phyloP scores from a whole-genome alignment of 1,140 invertebrate genomes.

The Epicauta chinensis region DNA sequence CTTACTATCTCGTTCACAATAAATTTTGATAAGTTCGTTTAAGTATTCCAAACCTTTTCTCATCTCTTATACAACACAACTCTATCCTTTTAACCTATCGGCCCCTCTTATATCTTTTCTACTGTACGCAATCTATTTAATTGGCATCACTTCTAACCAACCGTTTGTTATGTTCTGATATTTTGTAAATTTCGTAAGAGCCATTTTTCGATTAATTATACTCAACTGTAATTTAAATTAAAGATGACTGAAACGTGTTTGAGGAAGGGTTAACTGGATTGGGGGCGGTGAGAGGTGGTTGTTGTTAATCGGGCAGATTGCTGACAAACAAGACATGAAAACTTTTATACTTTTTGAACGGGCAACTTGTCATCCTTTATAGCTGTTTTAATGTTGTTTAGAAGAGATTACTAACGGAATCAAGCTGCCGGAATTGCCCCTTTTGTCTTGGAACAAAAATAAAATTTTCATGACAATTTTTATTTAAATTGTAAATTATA shows the following conservation, averaged over 20 bases:
- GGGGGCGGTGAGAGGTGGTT: too few relatives aligned
- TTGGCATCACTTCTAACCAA: conserved; percentile 8
- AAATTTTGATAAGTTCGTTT: conserved; percentile 16
- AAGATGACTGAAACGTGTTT: too few relatives aligned
- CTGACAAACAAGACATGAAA: conserved; percentile 7
- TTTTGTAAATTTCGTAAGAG: neutral
- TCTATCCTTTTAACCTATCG: neutral
- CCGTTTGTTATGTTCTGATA: conserved; percentile 8
- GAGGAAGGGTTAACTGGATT: too few relatives aligned
- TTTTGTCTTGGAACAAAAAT: too few relatives aligned
- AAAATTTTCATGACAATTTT: too few relatives aligned
- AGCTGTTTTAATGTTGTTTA: conserved; percentile 15
- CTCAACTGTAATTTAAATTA: too few relatives aligned
- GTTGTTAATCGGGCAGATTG: too few relatives aligned
- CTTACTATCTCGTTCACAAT: conserved; percentile 10
- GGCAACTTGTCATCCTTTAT: conserved; percentile 14
- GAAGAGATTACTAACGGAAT: too few relatives aligned
- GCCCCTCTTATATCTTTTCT: neutral
- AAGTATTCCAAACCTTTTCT: conserved; percentile 8
- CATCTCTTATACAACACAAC: neutral
- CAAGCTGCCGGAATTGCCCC: too few relatives aligned
- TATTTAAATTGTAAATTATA: too few relatives aligned
- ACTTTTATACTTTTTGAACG: conserved; percentile 5
- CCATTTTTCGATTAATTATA: conserved; percentile 5
- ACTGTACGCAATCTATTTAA: conserved; percentile 6